These are phyloP conservation scores for Alloplasta piceator DNA, from an alignment of 2,888 invertebrate species.

Conservation along the genomic window DNA sequence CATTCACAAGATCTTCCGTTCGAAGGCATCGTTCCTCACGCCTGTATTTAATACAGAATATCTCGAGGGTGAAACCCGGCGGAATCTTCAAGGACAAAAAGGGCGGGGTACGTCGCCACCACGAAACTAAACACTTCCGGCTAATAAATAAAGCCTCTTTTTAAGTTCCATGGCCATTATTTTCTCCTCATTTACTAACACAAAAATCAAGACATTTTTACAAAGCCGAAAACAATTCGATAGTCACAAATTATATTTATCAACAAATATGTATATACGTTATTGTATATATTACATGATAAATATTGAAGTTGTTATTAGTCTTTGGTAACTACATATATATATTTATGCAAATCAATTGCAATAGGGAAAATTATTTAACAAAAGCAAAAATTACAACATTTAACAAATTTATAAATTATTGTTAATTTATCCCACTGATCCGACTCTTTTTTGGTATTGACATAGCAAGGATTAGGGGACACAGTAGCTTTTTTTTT, in stretches of 20 bases:
- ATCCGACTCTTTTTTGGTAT: too few relatives aligned
- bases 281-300: constrained; percentile 1
- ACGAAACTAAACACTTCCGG: constrained; percentile 63
- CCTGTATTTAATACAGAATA: constrained; percentile 18
- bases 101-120: constrained; percentile 14
- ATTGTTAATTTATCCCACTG: too few relatives aligned
- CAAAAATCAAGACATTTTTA: neutral
- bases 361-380: too few relatives aligned
- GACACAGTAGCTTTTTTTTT: too few relatives aligned
- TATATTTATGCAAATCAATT: too few relatives aligned
- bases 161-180: constrained; percentile 21
- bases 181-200: constrained; percentile 10
- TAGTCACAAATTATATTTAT: constrained; percentile 1
- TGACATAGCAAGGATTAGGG: too few relatives aligned
- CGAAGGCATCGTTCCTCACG: constrained; percentile 32
- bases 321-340: constrained; percentile 49
- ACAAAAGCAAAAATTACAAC: too few relatives aligned
- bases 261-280: neutral
- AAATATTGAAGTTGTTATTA: constrained; percentile 6
- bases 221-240: neutral
- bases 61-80: constrained; percentile 27
- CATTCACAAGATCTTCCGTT: constrained; percentile 56
- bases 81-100: neutral
- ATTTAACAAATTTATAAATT: too few relatives aligned
- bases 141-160: constrained; percentile 47